phyloP scores from a whole-genome alignment of 1,140 invertebrate species.

The Hypsibius dujardini region DNA sequence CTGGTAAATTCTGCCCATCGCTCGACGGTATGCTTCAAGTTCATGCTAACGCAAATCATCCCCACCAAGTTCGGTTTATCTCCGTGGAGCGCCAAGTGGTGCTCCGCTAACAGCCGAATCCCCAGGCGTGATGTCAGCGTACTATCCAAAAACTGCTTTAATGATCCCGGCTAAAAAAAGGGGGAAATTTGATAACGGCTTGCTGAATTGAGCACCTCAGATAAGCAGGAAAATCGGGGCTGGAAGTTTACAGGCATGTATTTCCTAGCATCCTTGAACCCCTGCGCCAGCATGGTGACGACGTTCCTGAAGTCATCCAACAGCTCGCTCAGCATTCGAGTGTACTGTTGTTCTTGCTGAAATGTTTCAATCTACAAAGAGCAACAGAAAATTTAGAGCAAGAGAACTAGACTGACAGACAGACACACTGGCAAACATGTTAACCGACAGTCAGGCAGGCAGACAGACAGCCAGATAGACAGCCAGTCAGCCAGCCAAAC shows the following conservation, averaged over 20 bases:
- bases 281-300: slow-evolving; percentile 40
- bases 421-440: background rate
- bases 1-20: slow-evolving; percentile 40
- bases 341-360: slow-evolving; percentile 36
- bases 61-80: slow-evolving; percentile 45
- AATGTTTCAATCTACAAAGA: slow-evolving; percentile 33
- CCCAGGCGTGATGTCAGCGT: slow-evolving; percentile 42
- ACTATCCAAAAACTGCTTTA: slow-evolving; percentile 38
- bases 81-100: slow-evolving; percentile 40
- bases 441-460: background rate
- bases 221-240: background rate
- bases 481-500: background rate
- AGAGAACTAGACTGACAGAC: background rate
- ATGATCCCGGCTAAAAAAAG: slow-evolving; percentile 34
- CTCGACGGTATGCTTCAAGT: slow-evolving; percentile 40
- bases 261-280: slow-evolving; percentile 40
- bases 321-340: slow-evolving; percentile 35
- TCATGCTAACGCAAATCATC: slow-evolving; percentile 41
- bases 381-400: slow-evolving; percentile 1
- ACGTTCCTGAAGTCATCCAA: slow-evolving; percentile 43
- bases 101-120: slow-evolving; percentile 41
- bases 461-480: background rate
- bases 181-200: too few relatives aligned
- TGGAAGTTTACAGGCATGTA: slow-evolving; percentile 37
- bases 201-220: background rate